Evolutionary conservation across 2,888 invertebrate species (phyloP).

Genomic region (Melinaea menophilus): DNA sequence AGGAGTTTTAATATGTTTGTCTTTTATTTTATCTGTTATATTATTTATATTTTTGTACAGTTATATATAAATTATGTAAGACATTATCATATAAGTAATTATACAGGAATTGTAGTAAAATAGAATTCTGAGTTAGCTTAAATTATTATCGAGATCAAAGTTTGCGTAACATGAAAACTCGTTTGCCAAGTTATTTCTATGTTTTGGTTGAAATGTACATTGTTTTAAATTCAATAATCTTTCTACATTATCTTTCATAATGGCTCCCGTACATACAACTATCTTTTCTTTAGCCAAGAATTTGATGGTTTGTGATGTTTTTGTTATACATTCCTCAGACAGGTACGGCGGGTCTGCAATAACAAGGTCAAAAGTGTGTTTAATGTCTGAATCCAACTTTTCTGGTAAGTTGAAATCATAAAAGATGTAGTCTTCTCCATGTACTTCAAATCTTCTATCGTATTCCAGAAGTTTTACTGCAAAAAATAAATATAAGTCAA

Average conservation of each 20-base stretch:
- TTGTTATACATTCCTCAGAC: constrained; percentile 92
- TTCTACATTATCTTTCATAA: constrained; percentile 85
- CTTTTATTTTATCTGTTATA: constrained; percentile 46
- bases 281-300: constrained; percentile 85
- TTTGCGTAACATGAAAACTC: constrained; percentile 95
- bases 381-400: constrained; percentile 79
- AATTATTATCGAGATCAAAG: constrained; percentile 81
- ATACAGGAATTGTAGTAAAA: not conserved
- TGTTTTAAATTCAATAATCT: constrained; percentile 80
- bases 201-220: constrained; percentile 86
- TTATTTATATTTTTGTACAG: no score
- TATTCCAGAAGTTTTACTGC: constrained; percentile 88
- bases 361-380: constrained; percentile 85
- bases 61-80: no score
- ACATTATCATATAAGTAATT: not conserved
- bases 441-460: constrained; percentile 88
- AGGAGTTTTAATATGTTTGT: constrained; percentile 49
- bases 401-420: constrained; percentile 93
- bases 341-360: constrained; percentile 97
- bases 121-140: constrained; percentile 45
- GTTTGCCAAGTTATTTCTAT: constrained; percentile 94
- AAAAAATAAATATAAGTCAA: constrained; percentile 41
- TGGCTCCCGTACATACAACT: constrained; percentile 91
- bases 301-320: constrained; percentile 87
- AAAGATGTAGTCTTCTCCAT: constrained; percentile 86